A percentile compares a stretch with the other conserved stretches of the same genome.
Conservation (phyloP, 2,113 vertebrate genomes). For the Blennius ocellaris region DNA sequence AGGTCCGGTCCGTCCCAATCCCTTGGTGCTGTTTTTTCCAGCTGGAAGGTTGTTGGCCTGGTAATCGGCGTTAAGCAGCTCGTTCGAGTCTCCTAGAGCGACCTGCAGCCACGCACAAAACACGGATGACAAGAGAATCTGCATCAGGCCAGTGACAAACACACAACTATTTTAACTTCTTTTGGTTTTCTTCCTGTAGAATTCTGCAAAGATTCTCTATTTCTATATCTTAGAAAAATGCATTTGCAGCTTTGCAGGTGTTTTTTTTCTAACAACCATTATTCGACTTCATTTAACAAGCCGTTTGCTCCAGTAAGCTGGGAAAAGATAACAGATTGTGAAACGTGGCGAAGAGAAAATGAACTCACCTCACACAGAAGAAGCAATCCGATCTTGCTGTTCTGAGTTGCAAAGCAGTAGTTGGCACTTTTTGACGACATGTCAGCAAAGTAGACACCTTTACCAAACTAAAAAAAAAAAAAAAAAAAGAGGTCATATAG, state of each 20-base stretch:
- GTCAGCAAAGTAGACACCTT: conserved; percentile 95
- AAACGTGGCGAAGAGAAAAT: not conserved
- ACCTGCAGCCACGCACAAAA: conserved; percentile 79
- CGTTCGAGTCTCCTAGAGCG: conserved; percentile 87
- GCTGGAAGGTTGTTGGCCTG: conserved; percentile 82
- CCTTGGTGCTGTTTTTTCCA: conserved; percentile 91
- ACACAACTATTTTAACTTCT: no score
- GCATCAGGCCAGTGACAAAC: no score
- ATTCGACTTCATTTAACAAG: no score
- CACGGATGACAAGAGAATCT: no score
- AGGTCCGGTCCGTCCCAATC: conserved; percentile 88
- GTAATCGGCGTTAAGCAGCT: conserved; percentile 86
- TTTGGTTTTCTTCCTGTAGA: no score
- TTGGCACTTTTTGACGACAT: conserved; percentile 96
- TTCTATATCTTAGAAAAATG: no score
- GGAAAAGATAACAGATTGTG: not conserved
- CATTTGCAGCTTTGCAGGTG: no score
- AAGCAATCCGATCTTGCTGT: conserved; percentile 84
- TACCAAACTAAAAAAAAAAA: conserved; percentile 87
- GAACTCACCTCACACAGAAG: conserved; percentile 87
- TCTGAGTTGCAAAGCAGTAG: conserved; percentile 88
- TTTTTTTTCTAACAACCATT: no score
- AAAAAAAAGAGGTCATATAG: conserved; percentile 10
- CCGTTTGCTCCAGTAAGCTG: no score
- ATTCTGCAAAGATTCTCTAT: no score